Conservation (phyloP, 2,888 invertebrate species). For the Lottia gigantea region DNA sequence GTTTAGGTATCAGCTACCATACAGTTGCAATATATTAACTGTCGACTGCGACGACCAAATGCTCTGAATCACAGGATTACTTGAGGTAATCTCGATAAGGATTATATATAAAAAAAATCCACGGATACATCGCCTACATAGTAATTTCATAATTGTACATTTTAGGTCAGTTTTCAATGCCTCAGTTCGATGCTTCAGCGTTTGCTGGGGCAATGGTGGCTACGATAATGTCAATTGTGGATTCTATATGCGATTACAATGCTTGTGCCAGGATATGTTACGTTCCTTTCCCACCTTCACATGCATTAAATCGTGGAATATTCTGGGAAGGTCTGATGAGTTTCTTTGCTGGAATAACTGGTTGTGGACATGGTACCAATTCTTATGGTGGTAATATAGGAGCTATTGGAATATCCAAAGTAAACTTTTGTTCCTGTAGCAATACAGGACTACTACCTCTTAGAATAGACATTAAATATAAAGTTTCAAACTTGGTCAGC, state of each 20-base stretch:
- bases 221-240: constrained; percentile 55
- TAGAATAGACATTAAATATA: no score
- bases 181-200: constrained; percentile 45
- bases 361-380: constrained; percentile 87
- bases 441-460: no score
- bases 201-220: constrained; percentile 55
- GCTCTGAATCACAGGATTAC: no score
- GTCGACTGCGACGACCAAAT: no score
- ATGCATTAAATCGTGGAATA: constrained; percentile 81
- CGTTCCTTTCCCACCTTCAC: constrained; percentile 84
- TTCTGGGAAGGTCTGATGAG: constrained; percentile 84
- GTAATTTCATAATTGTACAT: neutral
- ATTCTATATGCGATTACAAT: constrained; percentile 83
- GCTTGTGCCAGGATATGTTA: constrained; percentile 79
- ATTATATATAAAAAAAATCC: no score
- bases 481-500: no score
- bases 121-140: no score
- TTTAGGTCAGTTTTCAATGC: constrained; percentile 54
- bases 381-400: constrained; percentile 92
- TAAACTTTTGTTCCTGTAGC: constrained; percentile 54
- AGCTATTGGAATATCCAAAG: constrained; percentile 87
- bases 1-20: no score
- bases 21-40: no score
- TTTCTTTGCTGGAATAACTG: constrained; percentile 84
- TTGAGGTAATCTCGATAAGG: no score